phyloP scores from a whole-genome alignment of 2,797 vertebrate genomes.

The Urosaurus nigricauda region DNA sequence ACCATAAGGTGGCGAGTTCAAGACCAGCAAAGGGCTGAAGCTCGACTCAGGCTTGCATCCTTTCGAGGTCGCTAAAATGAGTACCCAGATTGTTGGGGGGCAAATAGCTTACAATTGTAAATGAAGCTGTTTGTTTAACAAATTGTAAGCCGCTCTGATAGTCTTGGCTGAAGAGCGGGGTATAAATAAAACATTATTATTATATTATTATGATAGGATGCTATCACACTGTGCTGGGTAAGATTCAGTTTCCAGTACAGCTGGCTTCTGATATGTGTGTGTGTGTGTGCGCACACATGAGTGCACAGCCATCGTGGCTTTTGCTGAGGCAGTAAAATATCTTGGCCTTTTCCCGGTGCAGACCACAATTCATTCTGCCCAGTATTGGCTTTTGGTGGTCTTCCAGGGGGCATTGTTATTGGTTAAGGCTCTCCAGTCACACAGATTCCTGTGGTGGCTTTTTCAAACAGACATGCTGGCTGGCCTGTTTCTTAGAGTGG shows the following conservation, averaged over 20 bases:
- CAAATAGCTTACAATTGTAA: too few species aligned
- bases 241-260: background rate
- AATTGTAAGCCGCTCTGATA: too few species aligned
- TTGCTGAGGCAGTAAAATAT: background rate
- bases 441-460: background rate
- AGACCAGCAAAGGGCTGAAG: too few species aligned
- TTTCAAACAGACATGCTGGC: slow-evolving; percentile 2
- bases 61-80: too few species aligned
- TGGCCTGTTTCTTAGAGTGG: background rate
- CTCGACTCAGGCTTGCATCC: too few species aligned
- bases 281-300: too few species aligned
- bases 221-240: background rate
- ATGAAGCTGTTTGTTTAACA: too few species aligned
- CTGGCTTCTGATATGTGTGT: background rate
- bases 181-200: too few species aligned
- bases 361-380: background rate
- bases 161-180: too few species aligned
- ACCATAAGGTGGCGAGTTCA: too few species aligned
- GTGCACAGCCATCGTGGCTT: background rate
- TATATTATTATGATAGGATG: background rate
- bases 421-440: background rate
- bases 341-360: background rate
- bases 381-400: background rate
- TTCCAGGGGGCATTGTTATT: slow-evolving; percentile 5
- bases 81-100: too few species aligned